phyloP scores from a whole-genome alignment of 2,113 vertebrate species.

The Dicaeum eximium region DNA sequence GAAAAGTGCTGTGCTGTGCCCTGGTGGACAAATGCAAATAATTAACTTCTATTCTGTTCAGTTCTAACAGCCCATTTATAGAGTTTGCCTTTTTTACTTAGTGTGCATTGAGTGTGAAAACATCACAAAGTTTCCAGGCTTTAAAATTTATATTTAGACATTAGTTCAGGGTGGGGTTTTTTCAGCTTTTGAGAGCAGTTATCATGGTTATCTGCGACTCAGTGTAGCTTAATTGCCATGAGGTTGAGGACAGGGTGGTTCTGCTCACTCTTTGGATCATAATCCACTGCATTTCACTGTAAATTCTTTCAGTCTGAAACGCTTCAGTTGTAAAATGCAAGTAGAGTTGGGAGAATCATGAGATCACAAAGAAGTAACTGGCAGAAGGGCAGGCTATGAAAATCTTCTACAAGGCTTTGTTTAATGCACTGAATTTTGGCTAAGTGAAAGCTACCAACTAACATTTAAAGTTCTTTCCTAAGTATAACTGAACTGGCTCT shows the following conservation, averaged over 20 bases:
- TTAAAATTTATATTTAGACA: not conserved
- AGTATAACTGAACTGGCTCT: not conserved
- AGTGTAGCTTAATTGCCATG: not conserved
- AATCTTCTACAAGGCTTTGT: not conserved
- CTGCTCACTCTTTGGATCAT: not conserved
- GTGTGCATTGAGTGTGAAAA: not conserved
- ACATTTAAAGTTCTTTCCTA: not conserved
- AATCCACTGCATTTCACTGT: not conserved
- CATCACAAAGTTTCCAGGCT: not conserved
- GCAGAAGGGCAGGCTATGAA: not conserved
- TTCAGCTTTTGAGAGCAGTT: not conserved
- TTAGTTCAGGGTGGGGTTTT: accelerated
- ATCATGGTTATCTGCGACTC: not conserved
- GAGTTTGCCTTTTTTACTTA: not conserved
- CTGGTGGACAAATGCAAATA: not conserved
- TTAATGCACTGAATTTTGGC: not conserved
- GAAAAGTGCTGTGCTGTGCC: not conserved
- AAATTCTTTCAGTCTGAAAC: not conserved
- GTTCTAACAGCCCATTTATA: not conserved
- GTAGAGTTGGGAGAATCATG: not conserved
- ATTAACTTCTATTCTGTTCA: not conserved
- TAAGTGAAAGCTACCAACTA: not conserved
- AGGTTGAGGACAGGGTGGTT: not conserved
- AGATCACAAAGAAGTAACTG: not conserved
- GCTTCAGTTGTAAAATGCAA: not conserved